Evolutionary conservation across 2,797 vertebrate genomes (phyloP).

Genomic region (Galago senegalensis): DNA sequence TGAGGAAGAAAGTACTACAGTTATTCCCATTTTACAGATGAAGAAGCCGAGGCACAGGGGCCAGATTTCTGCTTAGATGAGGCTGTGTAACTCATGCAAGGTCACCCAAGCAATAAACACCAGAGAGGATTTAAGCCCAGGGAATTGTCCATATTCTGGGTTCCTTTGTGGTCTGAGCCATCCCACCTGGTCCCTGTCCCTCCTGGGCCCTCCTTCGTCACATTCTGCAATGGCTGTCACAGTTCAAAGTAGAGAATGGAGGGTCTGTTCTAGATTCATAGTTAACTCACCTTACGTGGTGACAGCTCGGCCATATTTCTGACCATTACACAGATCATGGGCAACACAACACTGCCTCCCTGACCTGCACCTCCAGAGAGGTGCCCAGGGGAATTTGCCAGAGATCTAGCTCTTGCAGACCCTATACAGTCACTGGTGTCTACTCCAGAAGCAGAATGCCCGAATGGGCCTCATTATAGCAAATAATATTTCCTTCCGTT

Average conservation of each 20-base stretch:
- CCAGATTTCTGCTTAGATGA: neutral
- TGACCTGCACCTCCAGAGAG: no score
- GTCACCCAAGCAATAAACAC: neutral
- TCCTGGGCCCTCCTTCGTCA: fast-evolving
- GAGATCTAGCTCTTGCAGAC: neutral
- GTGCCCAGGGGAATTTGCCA: neutral
- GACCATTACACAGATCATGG: neutral
- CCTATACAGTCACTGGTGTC: neutral
- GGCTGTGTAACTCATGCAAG: neutral
- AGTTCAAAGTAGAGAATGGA: neutral
- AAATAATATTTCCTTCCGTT: slow-evolving; percentile 22
- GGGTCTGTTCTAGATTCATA: neutral
- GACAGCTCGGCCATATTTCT: neutral
- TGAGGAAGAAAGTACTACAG: fast-evolving
- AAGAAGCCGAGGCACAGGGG: neutral
- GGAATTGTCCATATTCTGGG: neutral
- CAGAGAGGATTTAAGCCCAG: neutral
- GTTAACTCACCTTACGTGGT: neutral
- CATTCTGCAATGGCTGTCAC: neutral
- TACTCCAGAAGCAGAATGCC: neutral
- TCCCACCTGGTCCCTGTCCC: neutral
- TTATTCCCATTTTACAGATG: neutral
- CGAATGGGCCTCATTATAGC: neutral
- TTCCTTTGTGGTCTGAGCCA: neutral
- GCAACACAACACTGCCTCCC: no score